Conservation (phyloP, 2,888 invertebrate genomes). For the Philereme transversata region DNA sequence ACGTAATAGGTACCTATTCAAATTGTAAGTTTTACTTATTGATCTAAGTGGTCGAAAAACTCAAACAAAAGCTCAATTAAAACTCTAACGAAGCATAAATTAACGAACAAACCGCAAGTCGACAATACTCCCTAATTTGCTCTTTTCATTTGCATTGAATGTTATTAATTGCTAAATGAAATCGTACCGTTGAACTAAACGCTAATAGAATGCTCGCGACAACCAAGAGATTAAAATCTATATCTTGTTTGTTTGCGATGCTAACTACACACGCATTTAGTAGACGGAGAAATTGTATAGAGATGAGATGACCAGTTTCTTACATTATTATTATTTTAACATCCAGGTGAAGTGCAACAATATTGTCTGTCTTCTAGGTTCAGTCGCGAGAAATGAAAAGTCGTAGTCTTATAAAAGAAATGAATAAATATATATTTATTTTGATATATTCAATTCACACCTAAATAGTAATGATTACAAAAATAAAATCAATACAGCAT, state of each 20-base stretch:
- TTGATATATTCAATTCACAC: too few relatives aligned
- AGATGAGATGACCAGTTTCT: constrained; percentile 35
- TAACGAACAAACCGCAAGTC: constrained; percentile 9
- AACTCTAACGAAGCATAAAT: constrained; percentile 18
- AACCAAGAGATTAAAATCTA: constrained; percentile 65
- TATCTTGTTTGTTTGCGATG: constrained; percentile 59
- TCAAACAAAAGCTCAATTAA: constrained; percentile 13
- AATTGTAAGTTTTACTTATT: too few relatives aligned
- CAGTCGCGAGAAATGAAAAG: too few relatives aligned
- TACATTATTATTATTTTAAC: too few relatives aligned
- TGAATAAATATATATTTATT: too few relatives aligned
- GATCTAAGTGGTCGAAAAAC: constrained; percentile 3
- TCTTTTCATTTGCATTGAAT: constrained; percentile 10
- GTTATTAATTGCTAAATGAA: constrained; percentile 23
- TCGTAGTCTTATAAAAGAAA: too few relatives aligned
- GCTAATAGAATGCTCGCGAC: constrained; percentile 37
- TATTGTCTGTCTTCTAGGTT: too few relatives aligned
- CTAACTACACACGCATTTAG: constrained; percentile 54
- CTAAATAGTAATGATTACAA: too few relatives aligned
- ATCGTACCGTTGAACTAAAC: constrained; percentile 22
- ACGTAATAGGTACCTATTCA: too few relatives aligned
- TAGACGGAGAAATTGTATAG: constrained; percentile 40
- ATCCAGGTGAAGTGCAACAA: too few relatives aligned
- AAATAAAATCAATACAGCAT: too few relatives aligned
- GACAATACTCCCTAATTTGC: constrained; percentile 20